Evolutionary conservation across 2,797 vertebrate genomes (phyloP).

Genomic region (Orientallactaga sibirica): DNA sequence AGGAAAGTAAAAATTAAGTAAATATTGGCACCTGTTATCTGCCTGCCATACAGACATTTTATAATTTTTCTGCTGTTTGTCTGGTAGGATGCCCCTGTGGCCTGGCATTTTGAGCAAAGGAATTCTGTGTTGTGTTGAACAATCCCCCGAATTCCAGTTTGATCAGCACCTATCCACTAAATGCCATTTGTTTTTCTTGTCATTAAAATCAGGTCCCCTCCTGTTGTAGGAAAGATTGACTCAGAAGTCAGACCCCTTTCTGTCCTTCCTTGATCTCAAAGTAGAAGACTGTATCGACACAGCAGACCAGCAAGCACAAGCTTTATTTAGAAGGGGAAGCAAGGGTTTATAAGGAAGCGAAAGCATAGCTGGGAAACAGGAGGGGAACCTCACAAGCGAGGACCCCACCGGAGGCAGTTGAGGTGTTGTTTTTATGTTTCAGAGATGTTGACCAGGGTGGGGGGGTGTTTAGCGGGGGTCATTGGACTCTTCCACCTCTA

Average conservation of each 20-base stretch:
- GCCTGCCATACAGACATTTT: not conserved
- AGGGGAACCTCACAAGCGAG: too few species aligned
- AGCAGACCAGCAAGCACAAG: not conserved
- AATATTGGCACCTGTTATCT: not conserved
- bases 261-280: not conserved
- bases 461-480: not conserved
- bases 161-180: not conserved
- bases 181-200: not conserved
- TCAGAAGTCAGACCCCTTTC: not conserved
- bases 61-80: not conserved
- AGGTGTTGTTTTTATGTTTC: not conserved
- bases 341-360: not conserved
- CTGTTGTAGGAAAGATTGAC: not conserved
- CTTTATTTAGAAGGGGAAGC: constrained; percentile 16
- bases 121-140: not conserved
- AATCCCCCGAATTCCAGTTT: not conserved
- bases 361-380: too few species aligned
- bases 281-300: not conserved
- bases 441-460: not conserved
- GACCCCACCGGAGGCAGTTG: too few species aligned
- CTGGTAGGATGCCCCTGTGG: not conserved
- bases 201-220: not conserved
- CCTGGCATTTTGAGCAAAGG: not conserved
- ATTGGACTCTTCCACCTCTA: not conserved
- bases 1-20: not conserved